These are phyloP conservation scores for Triplophysa yarkandensis DNA, from an alignment of 2,797 vertebrate genomes.

Conservation along the genomic window DNA sequence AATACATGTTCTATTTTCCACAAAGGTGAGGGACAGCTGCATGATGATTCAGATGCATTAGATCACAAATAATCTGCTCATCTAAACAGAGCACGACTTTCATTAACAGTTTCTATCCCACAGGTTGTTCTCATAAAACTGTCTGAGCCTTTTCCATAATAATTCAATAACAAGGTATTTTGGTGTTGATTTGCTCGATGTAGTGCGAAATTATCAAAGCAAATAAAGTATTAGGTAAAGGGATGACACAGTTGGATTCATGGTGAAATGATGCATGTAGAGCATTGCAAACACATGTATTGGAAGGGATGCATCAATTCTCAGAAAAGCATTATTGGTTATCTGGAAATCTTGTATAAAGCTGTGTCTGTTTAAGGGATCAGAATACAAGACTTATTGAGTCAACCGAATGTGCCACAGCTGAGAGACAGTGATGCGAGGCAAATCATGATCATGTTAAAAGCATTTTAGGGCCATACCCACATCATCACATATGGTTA, in stretches of 20 bases:
- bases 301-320: neutral
- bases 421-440: neutral
- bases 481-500: neutral
- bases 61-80: neutral
- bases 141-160: conserved; percentile 9
- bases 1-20: neutral
- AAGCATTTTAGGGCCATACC: neutral
- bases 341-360: conserved; percentile 12
- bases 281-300: neutral
- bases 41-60: conserved; percentile 2
- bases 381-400: neutral
- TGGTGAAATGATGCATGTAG: neutral
- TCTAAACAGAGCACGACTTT: neutral
- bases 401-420: neutral
- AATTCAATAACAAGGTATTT: neutral
- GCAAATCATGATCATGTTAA: neutral
- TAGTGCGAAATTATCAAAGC: neutral
- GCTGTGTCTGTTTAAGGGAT: neutral
- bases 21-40: neutral
- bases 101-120: conserved; percentile 4
- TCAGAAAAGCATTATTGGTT: neutral
- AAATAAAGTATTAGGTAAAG: neutral
- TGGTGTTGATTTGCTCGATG: neutral
- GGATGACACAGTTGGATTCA: neutral
- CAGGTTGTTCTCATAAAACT: neutral